These are phyloP conservation scores for Sebastes matsubarae DNA, from an alignment of 2,797 vertebrate genomes.

Conservation along the genomic window DNA sequence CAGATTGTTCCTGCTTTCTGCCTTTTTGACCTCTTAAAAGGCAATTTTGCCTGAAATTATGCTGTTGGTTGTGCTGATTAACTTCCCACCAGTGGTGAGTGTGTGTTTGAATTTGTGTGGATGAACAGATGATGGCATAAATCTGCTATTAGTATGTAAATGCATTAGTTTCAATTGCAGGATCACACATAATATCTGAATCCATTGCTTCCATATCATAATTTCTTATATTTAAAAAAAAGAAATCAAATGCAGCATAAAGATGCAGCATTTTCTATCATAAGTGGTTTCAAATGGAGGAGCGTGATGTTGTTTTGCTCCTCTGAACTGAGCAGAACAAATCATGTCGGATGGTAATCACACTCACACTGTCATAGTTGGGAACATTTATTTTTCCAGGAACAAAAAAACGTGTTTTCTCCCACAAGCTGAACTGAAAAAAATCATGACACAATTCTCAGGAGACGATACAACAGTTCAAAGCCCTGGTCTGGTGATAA, in stretches of 20 bases:
- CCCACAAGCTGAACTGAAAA: neutral
- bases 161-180: neutral
- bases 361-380: neutral
- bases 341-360: slow-evolving; percentile 12
- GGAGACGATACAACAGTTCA: neutral
- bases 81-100: slow-evolving; percentile 2
- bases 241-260: neutral
- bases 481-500: neutral
- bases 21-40: slow-evolving; percentile 5
- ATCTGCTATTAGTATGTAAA: neutral
- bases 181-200: neutral
- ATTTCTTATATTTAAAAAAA: neutral
- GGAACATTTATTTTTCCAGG: neutral
- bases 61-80: slow-evolving; percentile 3
- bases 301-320: neutral
- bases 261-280: neutral
- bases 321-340: neutral
- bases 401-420: neutral
- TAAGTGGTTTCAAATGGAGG: neutral
- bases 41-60: slow-evolving; percentile 17
- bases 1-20: neutral
- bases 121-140: neutral
- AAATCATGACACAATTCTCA: neutral
- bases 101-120: neutral
- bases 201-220: neutral